Base-by-base conservation (phyloP, 2,888 invertebrate genomes). In the Nemoura dubitans region DNA sequence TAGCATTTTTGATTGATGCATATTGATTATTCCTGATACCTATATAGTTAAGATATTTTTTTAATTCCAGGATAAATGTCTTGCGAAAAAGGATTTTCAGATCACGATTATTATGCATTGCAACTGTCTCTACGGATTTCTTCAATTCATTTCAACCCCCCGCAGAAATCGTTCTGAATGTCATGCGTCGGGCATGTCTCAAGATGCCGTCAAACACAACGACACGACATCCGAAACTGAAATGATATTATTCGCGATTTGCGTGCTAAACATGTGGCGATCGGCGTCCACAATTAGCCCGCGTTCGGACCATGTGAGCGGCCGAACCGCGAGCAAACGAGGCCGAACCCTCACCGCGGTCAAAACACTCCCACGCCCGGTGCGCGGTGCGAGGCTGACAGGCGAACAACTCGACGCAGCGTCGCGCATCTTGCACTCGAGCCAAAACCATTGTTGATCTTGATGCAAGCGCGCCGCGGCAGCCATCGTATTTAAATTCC, bases 141-240 rank as follows among this genome's bases (percentile, higher is more conserved):
- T n/a, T n/a, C n/a, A n/a, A n/a, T n/a, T n/a, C n/a, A n/a, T n/a
- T n/a, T n/a, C n/a, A n/a, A n/a, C n/a, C n/a, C n/a, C n/a, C n/a
- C n/a, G n/a, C n/a, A n/a, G n/a, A n/a, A n/a, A n/a, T n/a, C n/a
- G n/a, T 36, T 36, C 36, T 36, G 10, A 36, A 36, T 6, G 3
- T 36, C 3, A 92, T 5, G 7, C 29, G 21, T 27, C 29, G 21
- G 21, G n/a, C 0, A 36, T 0, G 29, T 29, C 5, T 3, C 29
- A 82, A 82, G 10, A 3, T 10, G 3, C 36, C 5, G 36, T 36
- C 36, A 10, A 36, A 36, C n/a, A 36, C 5, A 6, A 6, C 36
- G 36, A 36, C 36, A 3, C 36, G 10, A 36, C 36, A 36, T 36
- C 10, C 36, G 36, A 6, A 21, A 59, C 59, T 59, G 21, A 59